A percentile compares a stretch with the other conserved stretches of the same genome.
Conservation (phyloP, 2,113 vertebrate genomes). For the Pelusios castaneus region DNA sequence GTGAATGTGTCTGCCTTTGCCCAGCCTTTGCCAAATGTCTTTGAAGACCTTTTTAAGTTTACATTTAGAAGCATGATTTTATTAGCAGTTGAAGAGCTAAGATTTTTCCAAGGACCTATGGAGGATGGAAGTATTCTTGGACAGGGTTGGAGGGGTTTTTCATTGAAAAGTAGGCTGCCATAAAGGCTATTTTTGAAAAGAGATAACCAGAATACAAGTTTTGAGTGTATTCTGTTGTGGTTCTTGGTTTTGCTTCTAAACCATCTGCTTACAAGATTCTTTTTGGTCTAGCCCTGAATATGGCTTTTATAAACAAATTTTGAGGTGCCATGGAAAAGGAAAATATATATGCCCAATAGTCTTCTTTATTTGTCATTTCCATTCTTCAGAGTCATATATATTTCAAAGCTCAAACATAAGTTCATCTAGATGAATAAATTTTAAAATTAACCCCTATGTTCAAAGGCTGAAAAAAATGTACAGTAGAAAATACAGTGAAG, state of each 20-base stretch:
- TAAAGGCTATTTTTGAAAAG: background rate
- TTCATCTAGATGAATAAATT: background rate
- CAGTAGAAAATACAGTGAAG: background rate
- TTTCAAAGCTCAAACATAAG: background rate
- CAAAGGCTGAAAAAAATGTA: background rate
- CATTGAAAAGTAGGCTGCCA: background rate
- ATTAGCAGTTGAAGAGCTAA: background rate
- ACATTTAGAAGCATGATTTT: background rate
- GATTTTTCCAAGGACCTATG: background rate
- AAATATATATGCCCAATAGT: background rate
- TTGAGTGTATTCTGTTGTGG: background rate
- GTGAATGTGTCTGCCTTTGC: background rate
- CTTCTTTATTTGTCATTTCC: background rate
- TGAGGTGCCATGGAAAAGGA: background rate
- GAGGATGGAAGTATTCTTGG: background rate
- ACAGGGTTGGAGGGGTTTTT: background rate
- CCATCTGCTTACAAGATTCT: background rate
- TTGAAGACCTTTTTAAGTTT: background rate
- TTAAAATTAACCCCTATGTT: background rate
- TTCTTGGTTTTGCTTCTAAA: background rate
- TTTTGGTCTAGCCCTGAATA: background rate
- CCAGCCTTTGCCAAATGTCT: background rate
- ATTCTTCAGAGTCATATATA: background rate
- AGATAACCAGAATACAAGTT: background rate
- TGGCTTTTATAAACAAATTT: constrained; percentile 12